These are phyloP conservation scores for Conus ventricosus DNA, from an alignment of 1,140 invertebrate genomes.

Conservation along the genomic window DNA sequence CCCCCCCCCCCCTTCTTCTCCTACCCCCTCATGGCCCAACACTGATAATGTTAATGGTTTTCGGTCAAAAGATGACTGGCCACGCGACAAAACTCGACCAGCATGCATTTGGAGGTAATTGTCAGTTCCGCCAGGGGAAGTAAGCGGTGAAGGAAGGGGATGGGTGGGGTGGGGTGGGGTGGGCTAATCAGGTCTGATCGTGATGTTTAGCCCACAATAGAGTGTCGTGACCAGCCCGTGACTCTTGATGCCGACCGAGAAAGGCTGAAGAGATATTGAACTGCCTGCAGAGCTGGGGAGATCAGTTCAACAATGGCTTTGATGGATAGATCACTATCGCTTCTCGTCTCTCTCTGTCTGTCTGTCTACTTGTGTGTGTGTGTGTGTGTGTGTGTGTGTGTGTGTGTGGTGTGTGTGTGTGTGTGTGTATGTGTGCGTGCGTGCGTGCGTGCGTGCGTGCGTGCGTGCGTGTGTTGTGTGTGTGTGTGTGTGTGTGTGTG, in stretches of 20 bases:
- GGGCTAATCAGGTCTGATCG: background rate
- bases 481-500: slow-evolving; percentile 10
- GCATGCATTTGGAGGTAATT: background rate
- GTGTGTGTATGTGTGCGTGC: background rate
- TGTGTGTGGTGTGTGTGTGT: background rate
- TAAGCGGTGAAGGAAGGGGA: background rate
- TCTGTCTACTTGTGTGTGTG: too few species aligned
- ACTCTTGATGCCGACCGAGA: background rate
- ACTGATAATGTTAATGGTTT: too few species aligned
- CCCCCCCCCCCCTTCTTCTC: too few species aligned
- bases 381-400: slow-evolving; percentile 7
- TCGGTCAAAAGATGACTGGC: too few species aligned
- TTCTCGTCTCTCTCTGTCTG: too few species aligned
- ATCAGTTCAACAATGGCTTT: too few species aligned
- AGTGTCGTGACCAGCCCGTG: background rate
- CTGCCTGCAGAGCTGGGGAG: too few species aligned
- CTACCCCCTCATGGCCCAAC: too few species aligned
- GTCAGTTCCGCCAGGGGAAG: background rate
- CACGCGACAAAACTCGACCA: too few species aligned
- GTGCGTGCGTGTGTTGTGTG: background rate
- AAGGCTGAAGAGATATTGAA: too few species aligned
- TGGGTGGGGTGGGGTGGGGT: too few species aligned
- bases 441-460: background rate
- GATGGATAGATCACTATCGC: too few species aligned
- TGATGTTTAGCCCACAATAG: slow-evolving; percentile 2